Conservation (phyloP, 1,140 invertebrate genomes). For the Andrena cerasifolii region DNA sequence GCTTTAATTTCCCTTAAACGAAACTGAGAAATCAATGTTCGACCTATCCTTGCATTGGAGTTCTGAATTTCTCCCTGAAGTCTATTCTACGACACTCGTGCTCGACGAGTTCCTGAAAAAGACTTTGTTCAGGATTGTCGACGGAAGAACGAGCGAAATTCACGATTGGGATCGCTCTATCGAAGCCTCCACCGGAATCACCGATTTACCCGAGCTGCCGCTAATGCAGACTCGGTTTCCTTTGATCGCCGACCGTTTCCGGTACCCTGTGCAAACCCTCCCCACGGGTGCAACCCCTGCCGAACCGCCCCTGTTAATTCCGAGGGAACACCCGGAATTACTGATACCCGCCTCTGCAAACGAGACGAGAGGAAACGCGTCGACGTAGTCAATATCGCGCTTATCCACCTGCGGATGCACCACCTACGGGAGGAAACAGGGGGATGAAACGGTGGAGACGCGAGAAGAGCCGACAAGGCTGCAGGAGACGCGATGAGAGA, state of each 20-base stretch:
- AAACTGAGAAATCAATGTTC: too few species aligned
- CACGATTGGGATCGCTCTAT: neutral
- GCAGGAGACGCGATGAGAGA: slow-evolving; percentile 35
- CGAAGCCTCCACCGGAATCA: neutral
- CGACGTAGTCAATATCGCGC: slow-evolving; percentile 27
- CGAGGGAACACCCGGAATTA: slow-evolving; percentile 41
- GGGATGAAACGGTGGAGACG: neutral
- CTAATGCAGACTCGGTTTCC: slow-evolving; percentile 38
- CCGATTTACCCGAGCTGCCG: slow-evolving; percentile 13
- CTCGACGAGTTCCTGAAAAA: too few species aligned
- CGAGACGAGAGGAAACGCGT: slow-evolving; percentile 29
- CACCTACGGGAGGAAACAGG: neutral
- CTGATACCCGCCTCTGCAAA: slow-evolving; percentile 35
- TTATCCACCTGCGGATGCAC: neutral
- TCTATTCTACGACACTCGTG: too few species aligned
- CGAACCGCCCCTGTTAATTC: slow-evolving; percentile 40
- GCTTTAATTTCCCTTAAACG: too few species aligned
- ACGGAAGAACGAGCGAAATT: neutral
- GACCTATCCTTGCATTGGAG: too few species aligned
- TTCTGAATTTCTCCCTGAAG: too few species aligned
- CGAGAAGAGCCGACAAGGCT: neutral
- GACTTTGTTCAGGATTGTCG: too few species aligned
- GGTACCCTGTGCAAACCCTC: slow-evolving; percentile 33
- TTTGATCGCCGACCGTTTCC: slow-evolving; percentile 56
- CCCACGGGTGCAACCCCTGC: slow-evolving; percentile 15